Conservation (phyloP, 2,888 invertebrate species). For the Autographa gamma region DNA sequence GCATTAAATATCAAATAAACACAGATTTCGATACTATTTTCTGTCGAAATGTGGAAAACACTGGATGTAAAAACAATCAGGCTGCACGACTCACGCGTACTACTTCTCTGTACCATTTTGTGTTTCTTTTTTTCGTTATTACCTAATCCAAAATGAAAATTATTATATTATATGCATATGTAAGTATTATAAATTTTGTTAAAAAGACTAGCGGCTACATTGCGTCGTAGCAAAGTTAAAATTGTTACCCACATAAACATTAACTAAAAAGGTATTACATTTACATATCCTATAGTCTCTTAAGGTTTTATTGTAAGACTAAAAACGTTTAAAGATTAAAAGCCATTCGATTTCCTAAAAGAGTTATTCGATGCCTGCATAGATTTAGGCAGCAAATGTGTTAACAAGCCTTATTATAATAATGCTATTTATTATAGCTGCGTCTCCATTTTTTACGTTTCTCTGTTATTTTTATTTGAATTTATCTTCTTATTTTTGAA, state of each 20-base stretch:
- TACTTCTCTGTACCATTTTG: too few species aligned
- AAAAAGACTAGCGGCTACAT: too few species aligned
- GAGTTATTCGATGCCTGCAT: background rate
- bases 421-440: background rate
- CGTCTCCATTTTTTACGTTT: background rate
- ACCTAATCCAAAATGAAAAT: too few species aligned
- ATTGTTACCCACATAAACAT: background rate
- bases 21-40: background rate
- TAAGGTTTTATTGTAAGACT: background rate
- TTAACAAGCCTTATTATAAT: background rate
- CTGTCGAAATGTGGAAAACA: too few species aligned
- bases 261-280: background rate
- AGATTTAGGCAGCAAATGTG: background rate
- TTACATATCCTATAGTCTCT: background rate
- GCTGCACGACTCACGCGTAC: too few species aligned
- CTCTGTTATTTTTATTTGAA: background rate
- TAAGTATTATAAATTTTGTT: too few species aligned
- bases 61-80: too few species aligned
- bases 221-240: too few species aligned
- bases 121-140: too few species aligned
- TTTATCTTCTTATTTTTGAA: background rate
- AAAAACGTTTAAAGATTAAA: background rate
- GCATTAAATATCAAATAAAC: background rate
- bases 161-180: too few species aligned
- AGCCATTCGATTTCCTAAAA: background rate